Conservation (phyloP, 2,797 vertebrate genomes). For the Hyperoplus lanceolatus region DNA sequence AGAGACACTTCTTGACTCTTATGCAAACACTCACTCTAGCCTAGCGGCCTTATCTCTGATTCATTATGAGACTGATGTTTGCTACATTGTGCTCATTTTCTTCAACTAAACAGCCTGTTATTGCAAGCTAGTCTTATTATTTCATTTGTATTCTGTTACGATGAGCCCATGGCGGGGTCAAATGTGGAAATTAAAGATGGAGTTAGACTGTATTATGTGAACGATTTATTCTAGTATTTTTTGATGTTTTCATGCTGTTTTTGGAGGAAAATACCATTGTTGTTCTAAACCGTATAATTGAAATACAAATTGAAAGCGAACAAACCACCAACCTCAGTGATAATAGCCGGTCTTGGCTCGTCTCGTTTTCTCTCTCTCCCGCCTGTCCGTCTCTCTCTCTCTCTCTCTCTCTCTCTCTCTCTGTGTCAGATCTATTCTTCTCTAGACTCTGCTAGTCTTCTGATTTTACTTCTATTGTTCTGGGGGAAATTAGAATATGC, state of each 20-base stretch:
- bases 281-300: not conserved
- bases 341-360: not conserved
- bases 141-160: not conserved
- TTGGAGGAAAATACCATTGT: not conserved
- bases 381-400: slow-evolving; percentile 10
- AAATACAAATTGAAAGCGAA: slow-evolving; percentile 7
- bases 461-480: slow-evolving; percentile 87
- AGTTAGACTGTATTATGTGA: too few species aligned
- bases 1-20: not conserved
- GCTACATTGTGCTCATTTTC: too few species aligned
- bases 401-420: slow-evolving; percentile 24
- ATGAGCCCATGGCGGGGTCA: not conserved
- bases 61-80: too few species aligned
- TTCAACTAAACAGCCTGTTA: too few species aligned
- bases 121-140: too few species aligned
- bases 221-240: not conserved
- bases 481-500: slow-evolving; percentile 88
- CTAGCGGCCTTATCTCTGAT: not conserved
- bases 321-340: not conserved
- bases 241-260: not conserved
- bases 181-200: not conserved
- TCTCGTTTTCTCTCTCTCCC: slow-evolving; percentile 12
- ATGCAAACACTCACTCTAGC: not conserved
- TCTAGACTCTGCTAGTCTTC: slow-evolving; percentile 43
- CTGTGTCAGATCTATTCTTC: slow-evolving; percentile 56